Percentiles rank a stretch among this genome's conserved stretches.
These are phyloP conservation scores for Catocala sponsa DNA, from an alignment of 2,888 invertebrate species.

Conservation along the genomic window DNA sequence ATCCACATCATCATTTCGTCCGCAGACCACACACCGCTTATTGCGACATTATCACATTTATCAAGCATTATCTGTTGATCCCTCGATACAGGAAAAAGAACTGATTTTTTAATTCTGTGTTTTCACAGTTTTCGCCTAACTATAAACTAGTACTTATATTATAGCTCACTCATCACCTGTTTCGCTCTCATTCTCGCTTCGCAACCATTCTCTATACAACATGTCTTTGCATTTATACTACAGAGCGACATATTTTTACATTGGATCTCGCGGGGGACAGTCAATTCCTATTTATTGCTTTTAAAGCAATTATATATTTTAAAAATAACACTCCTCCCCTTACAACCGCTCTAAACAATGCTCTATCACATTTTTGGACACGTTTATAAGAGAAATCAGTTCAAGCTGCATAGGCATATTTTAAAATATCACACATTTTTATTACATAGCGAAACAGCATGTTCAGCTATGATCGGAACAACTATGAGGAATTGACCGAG, in stretches of 20 bases:
- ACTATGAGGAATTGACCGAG: slow-evolving; percentile 77
- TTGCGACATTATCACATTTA: slow-evolving; percentile 81
- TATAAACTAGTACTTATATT: slow-evolving; percentile 84
- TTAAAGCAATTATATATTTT: slow-evolving; percentile 62
- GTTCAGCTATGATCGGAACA: slow-evolving; percentile 47
- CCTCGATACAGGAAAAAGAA: slow-evolving; percentile 82
- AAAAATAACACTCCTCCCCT: slow-evolving; percentile 46
- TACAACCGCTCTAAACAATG: slow-evolving; percentile 39
- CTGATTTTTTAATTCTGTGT: slow-evolving; percentile 70
- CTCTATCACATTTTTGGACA: slow-evolving; percentile 20
- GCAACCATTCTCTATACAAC: slow-evolving; percentile 63
- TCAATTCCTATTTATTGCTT: slow-evolving; percentile 79
- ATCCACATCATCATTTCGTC: slow-evolving; percentile 61
- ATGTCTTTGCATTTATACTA: slow-evolving; percentile 75
- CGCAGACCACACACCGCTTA: slow-evolving; percentile 68
- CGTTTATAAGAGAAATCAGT: slow-evolving; percentile 52
- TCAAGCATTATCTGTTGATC: slow-evolving; percentile 75
- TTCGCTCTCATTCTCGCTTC: slow-evolving; percentile 66
- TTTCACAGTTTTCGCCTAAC: slow-evolving; percentile 84
- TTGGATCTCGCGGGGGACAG: slow-evolving; percentile 78
- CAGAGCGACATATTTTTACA: slow-evolving; percentile 79
- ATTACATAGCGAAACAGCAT: slow-evolving; percentile 67
- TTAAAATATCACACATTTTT: slow-evolving; percentile 74
- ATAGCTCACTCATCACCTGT: slow-evolving; percentile 61
- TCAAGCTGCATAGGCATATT: slow-evolving; percentile 73